phyloP scores from a whole-genome alignment of 2,888 invertebrate species.

The Cephus rjabovi region DNA sequence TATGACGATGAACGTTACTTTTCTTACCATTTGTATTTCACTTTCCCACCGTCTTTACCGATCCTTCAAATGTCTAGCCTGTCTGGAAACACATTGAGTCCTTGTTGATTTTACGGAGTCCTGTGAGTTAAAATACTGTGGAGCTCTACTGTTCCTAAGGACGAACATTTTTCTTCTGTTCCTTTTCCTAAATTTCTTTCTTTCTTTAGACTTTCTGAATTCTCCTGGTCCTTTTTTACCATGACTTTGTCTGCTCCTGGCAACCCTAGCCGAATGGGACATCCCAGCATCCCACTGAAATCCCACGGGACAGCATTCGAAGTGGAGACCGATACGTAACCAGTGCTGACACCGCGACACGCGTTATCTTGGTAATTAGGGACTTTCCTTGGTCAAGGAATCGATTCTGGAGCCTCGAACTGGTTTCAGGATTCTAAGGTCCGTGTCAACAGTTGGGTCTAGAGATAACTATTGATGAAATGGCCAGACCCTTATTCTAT shows the following conservation, averaged over 20 bases:
- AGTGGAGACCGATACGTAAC: constrained; percentile 42
- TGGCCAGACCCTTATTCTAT: constrained; percentile 25
- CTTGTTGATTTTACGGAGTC: too few species aligned
- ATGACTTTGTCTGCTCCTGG: too few species aligned
- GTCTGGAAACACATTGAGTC: too few species aligned
- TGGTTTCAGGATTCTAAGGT: constrained; percentile 45
- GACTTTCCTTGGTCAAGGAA: constrained; percentile 43
- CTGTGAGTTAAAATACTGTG: too few species aligned
- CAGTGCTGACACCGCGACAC: constrained; percentile 48
- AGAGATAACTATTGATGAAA: constrained; percentile 45
- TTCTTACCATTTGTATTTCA: too few species aligned
- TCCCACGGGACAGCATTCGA: constrained; percentile 40
- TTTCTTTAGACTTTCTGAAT: too few species aligned
- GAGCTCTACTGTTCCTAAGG: background rate
- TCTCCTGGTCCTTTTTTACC: too few species aligned
- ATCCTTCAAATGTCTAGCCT: too few species aligned
- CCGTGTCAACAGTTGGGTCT: constrained; percentile 43
- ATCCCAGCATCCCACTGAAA: constrained; percentile 26
- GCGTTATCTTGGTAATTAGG: constrained; percentile 56
- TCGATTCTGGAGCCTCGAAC: constrained; percentile 45
- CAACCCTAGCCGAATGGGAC: background rate
- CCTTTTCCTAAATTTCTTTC: too few species aligned
- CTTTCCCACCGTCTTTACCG: constrained; percentile 13
- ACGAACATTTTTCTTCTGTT: too few species aligned
- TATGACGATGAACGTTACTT: background rate